These are phyloP conservation scores for Caenorhabditis virilis DNA, from an alignment of 2,888 invertebrate genomes.

Conservation along the genomic window DNA sequence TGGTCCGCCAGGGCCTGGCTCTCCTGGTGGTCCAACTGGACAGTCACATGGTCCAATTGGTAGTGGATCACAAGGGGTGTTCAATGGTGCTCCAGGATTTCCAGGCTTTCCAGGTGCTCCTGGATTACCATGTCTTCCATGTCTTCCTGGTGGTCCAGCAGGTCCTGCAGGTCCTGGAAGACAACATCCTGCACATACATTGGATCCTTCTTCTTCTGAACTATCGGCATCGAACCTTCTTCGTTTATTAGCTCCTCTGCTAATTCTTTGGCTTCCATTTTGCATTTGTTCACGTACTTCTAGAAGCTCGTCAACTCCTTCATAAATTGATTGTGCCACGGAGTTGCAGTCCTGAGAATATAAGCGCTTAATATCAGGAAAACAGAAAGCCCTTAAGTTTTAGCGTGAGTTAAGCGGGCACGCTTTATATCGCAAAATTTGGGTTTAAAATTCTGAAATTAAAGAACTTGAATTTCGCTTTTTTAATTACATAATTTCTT, in stretches of 20 bases:
- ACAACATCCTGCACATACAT: slow-evolving; percentile 54
- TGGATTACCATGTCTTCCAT: slow-evolving; percentile 25
- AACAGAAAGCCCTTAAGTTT: too few relatives aligned
- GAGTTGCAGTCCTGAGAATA: slow-evolving; percentile 25
- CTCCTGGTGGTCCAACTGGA: slow-evolving; percentile 44
- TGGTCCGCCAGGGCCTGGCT: slow-evolving; percentile 39
- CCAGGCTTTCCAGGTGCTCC: slow-evolving; percentile 41
- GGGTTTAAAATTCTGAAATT: too few relatives aligned
- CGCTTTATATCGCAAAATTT: too few relatives aligned
- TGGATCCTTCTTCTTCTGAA: background rate
- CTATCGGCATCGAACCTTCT: slow-evolving; percentile 16
- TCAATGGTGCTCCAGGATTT: slow-evolving; percentile 22
- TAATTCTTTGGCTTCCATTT: too few relatives aligned
- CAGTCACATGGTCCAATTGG: slow-evolving; percentile 32
- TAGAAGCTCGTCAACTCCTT: slow-evolving; percentile 27
- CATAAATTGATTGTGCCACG: slow-evolving; percentile 27
- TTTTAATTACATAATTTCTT: too few relatives aligned
- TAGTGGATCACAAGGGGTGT: slow-evolving; percentile 25
- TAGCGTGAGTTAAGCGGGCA: too few relatives aligned
- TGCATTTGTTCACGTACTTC: slow-evolving; percentile 1
- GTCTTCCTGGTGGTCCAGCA: slow-evolving; percentile 31
- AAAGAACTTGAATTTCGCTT: too few relatives aligned
- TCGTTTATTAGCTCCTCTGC: slow-evolving; percentile 26
- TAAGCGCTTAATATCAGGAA: background rate
- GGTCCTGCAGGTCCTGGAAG: slow-evolving; percentile 55